These are phyloP conservation scores for Heliconius ethilla DNA, from an alignment of 2,888 invertebrate species.

Conservation along the genomic window DNA sequence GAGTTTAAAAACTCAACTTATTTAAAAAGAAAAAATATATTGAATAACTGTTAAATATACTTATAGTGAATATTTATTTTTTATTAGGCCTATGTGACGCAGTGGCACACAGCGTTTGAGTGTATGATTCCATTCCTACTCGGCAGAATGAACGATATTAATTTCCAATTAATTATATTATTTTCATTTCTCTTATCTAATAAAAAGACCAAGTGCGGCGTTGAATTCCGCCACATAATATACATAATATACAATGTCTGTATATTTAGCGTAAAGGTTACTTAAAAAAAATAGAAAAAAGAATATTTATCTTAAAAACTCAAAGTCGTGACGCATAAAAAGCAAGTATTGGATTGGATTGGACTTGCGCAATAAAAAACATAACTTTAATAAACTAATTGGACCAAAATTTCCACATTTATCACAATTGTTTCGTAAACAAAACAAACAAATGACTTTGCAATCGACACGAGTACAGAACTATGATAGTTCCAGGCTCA, in stretches of 20 bases:
- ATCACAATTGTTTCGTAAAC: constrained; percentile 9
- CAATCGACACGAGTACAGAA: constrained; percentile 22
- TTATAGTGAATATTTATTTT: background rate
- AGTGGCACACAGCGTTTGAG: background rate
- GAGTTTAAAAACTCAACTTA: background rate
- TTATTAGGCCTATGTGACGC: background rate
- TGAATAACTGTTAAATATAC: background rate
- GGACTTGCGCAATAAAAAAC: background rate
- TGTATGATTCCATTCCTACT: too few species aligned
- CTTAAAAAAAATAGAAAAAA: too few species aligned
- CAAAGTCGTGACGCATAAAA: too few species aligned
- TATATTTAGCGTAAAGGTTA: too few species aligned
- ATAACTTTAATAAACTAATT: background rate
- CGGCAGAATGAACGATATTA: too few species aligned
- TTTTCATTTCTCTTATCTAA: too few species aligned
- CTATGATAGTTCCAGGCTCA: background rate
- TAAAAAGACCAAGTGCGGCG: too few species aligned
- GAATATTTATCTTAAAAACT: background rate
- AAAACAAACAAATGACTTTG: constrained; percentile 15
- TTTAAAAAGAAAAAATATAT: background rate
- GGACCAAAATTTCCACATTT: background rate
- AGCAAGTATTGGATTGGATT: background rate
- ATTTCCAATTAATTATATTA: too few species aligned
- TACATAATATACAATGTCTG: too few species aligned
- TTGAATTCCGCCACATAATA: too few species aligned